These are phyloP conservation scores for Pseudobourletiella spinata DNA, from an alignment of 1,140 invertebrate species.

Conservation along the genomic window DNA sequence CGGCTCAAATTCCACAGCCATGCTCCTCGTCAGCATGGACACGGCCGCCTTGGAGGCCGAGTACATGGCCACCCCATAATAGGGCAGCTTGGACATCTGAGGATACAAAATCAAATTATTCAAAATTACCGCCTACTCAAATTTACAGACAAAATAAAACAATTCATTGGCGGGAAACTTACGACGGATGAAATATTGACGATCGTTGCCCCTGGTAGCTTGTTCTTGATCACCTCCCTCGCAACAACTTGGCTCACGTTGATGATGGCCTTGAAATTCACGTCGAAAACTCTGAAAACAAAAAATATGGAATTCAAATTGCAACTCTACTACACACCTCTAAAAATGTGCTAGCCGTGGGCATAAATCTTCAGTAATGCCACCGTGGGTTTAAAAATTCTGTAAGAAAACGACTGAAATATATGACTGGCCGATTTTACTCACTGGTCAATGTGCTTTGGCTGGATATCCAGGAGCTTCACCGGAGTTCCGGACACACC, in stretches of 20 bases:
- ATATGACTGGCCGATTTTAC: background rate
- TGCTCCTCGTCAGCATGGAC: constrained; percentile 41
- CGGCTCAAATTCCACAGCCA: constrained; percentile 41
- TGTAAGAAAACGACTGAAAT: no score
- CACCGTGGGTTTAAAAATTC: no score
- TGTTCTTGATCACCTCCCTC: constrained; percentile 55
- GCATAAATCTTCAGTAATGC: no score
- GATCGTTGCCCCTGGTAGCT: constrained; percentile 1
- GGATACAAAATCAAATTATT: background rate
- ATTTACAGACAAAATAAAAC: background rate
- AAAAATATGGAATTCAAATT: no score
- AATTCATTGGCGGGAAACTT: background rate
- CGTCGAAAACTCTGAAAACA: constrained; percentile 61
- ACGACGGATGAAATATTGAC: constrained; percentile 21
- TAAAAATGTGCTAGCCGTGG: background rate
- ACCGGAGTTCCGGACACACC: background rate
- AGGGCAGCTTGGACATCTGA: background rate
- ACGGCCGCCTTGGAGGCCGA: constrained; percentile 42
- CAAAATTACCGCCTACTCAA: background rate
- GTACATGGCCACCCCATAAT: constrained; percentile 30
- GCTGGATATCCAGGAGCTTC: background rate
- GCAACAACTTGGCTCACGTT: constrained; percentile 72
- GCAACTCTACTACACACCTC: constrained; percentile 8
- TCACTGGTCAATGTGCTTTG: constrained; percentile 1
- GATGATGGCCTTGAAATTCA: constrained; percentile 76